Conservation (phyloP, 2,888 invertebrate species). For the Arenicola marina region DNA sequence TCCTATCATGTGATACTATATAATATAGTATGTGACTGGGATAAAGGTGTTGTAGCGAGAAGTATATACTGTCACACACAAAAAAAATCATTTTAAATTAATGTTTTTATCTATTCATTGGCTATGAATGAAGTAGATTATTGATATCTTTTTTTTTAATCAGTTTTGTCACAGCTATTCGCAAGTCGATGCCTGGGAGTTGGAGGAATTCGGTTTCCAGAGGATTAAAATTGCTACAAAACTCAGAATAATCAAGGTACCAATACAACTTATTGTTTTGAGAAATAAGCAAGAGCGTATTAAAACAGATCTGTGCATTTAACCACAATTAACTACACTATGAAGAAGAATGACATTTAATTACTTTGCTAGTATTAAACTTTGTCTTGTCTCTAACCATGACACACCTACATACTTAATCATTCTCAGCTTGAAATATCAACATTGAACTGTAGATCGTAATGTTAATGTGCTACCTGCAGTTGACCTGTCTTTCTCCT, state of each 20-base stretch:
- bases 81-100: too few species aligned
- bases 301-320: too few species aligned
- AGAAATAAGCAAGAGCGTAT: too few species aligned
- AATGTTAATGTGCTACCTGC: neutral
- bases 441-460: neutral
- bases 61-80: too few species aligned
- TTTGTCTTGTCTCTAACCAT: too few species aligned
- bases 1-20: too few species aligned
- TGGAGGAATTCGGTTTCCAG: constrained; percentile 93
- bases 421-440: neutral
- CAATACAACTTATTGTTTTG: too few species aligned
- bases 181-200: constrained; percentile 92
- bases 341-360: too few species aligned
- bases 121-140: neutral
- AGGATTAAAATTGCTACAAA: constrained; percentile 87
- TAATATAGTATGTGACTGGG: too few species aligned
- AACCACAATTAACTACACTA: too few species aligned
- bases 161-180: constrained; percentile 85
- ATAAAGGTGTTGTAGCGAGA: too few species aligned
- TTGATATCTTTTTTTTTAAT: neutral
- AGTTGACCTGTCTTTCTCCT: constrained; percentile 29
- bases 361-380: too few species aligned
- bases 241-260: constrained; percentile 66
- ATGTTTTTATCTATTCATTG: neutral
- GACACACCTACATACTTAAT: neutral